phyloP scores from a whole-genome alignment of 2,113 vertebrate genomes.

The Uropsilus gracilis region DNA sequence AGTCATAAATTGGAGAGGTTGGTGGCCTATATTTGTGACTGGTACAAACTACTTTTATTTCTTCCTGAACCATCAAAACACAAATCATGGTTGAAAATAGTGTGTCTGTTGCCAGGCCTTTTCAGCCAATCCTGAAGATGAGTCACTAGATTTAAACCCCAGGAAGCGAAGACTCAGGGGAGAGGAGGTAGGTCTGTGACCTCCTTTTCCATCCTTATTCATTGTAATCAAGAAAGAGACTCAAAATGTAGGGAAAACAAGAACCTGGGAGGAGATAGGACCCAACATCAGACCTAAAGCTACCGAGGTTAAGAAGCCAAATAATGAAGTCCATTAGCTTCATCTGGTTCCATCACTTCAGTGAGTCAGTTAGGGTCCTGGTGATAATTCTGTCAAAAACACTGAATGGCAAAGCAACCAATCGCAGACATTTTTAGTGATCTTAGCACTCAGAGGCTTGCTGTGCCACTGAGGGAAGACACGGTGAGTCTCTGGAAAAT shows the following conservation, averaged over 20 bases:
- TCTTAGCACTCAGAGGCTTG: background rate
- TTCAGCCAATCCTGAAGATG: slow-evolving; percentile 40
- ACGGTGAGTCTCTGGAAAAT: background rate
- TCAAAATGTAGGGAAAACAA: background rate
- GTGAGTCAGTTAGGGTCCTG: background rate
- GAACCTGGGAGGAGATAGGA: background rate
- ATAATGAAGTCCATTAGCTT: background rate
- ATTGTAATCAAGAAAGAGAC: background rate
- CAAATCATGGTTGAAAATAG: slow-evolving; percentile 54
- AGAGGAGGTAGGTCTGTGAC: slow-evolving; percentile 11
- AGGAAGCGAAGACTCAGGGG: slow-evolving; percentile 42
- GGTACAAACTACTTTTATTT: slow-evolving; percentile 18
- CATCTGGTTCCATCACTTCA: background rate
- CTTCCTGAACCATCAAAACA: slow-evolving; percentile 40
- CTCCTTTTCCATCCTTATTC: background rate
- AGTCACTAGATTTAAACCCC: slow-evolving; percentile 47
- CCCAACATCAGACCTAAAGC: background rate
- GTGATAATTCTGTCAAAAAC: background rate
- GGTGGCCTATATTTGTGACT: slow-evolving; percentile 8
- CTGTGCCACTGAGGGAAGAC: slow-evolving; percentile 4
- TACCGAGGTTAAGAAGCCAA: background rate
- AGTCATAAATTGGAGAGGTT: background rate
- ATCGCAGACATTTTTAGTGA: background rate
- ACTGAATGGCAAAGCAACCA: background rate
- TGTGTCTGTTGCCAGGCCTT: background rate